Percentiles rank a stretch among this genome's conserved stretches.
Evolutionary conservation across 1,140 invertebrate species (phyloP).

Genomic region (Aphelenchoides fujianensis): DNA sequence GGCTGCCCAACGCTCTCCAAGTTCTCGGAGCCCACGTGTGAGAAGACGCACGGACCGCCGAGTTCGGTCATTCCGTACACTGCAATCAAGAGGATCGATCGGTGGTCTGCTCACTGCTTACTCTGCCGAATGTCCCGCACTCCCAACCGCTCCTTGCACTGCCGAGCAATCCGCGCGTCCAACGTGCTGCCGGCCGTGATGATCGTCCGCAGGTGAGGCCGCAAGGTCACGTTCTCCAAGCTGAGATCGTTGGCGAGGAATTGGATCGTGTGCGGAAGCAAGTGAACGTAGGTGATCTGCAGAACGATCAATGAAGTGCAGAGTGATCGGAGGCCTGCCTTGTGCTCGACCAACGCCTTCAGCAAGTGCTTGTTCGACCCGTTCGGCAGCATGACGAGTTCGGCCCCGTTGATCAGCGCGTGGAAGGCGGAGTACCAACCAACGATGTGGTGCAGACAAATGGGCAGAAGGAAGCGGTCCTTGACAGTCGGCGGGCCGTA

Average conservation of each 20-base stretch:
- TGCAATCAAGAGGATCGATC: conserved; percentile 32
- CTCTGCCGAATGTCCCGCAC: conserved; percentile 48
- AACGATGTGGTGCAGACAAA: conserved; percentile 82
- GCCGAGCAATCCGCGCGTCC: conserved; percentile 36
- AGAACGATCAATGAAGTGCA: conserved; percentile 17
- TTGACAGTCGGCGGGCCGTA: conserved; percentile 51
- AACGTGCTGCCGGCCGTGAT: conserved; percentile 43
- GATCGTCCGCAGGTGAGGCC: conserved; percentile 34
- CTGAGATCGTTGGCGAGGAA: conserved; percentile 35
- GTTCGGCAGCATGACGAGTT: conserved; percentile 73
- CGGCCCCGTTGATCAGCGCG: conserved; percentile 68
- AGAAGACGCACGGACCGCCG: conserved; percentile 62
- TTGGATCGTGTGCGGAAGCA: conserved; percentile 41
- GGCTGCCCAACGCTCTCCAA: conserved; percentile 70
- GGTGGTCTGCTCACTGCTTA: too few relatives aligned
- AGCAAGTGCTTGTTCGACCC: conserved; percentile 73
- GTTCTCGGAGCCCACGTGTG: conserved; percentile 48
- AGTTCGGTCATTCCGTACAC: conserved; percentile 66
- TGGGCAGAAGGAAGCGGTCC: conserved; percentile 67
- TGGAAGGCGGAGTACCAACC: conserved; percentile 68
- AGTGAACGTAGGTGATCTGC: conserved; percentile 49
- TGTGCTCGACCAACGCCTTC: conserved; percentile 68
- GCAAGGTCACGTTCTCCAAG: conserved; percentile 23
- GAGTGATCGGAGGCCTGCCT: conserved; percentile 60
- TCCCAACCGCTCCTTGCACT: conserved; percentile 30